Evolutionary conservation across 1,140 invertebrate genomes (phyloP), one percentile per base, ranked within the genome.

Genomic region (Drosophila truncata): DNA sequence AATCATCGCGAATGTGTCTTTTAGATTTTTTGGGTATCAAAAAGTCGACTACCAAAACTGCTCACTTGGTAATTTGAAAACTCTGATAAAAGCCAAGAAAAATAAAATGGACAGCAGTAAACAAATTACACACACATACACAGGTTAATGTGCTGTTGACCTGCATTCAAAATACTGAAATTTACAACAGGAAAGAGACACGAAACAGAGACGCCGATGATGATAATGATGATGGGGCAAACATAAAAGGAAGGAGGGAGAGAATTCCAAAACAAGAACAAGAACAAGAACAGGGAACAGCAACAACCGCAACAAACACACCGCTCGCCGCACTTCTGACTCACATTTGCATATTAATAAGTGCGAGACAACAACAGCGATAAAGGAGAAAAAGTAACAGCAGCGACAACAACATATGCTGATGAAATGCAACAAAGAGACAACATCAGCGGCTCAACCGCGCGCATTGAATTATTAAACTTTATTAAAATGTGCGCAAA

Each of bases 271-370:
- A 54, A 54, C 50, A 54, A 54, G 31, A 54, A 54, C 31, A 54
- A 41, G 41, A 29, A 44, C 49, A 69, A 18, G 18, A 29, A 44
- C 49, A 69, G 42, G 25, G 18, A 29, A 44, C 49, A 69, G 42
- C 35, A 64, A 64, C 59, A 67, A 64, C 65, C 44, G 39, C 63
- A 75, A 58, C 59, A 47, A 62, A 54, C 54, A 39, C 20, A 39
- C 60, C 54, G 33, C 46, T 39, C n/a, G 27, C 27, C 49, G 49
- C 29, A 20, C 50, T 23, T 54, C 60, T 86, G 69, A 78, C 69
- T 86, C 78, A 82, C 69, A 82, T 85, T 86, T 85, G 66, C 82
- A 85, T 85, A 86, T 82, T 85, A 85, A 86, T 86, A 69, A 82
- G 60, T 47, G 55, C 71, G 39, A 74, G 54, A 66, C 69, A 66